Base-by-base conservation (phyloP, 2,797 vertebrate species). In the Urosaurus nigricauda region DNA sequence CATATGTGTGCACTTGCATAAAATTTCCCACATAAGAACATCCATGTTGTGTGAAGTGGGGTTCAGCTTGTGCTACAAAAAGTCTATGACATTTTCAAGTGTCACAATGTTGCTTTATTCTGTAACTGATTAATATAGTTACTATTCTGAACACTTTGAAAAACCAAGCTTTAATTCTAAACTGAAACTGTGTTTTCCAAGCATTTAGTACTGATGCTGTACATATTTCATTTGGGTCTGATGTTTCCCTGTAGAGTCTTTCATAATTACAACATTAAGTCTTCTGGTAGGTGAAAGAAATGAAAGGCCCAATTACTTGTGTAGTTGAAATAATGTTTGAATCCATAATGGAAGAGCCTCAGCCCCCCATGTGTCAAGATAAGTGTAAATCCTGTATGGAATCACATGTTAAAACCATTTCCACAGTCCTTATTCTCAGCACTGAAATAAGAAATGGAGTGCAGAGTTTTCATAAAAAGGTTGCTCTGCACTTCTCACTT, bases 341-440 rank as follows among this genome's bases (percentile, higher is more conserved):
- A 80, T 58, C 79, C n/a, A 21, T n/a, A 35, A 21, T 60, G n/a
- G 78, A 79, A 14, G 11, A 80, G 79, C 19, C 32, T 53, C 75
- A 78, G 75, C 16, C 35, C 40, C 24, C 37, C 3, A 47, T 84
- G 43, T 53, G 17, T 58, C 53, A 80, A 56, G 19, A 37, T n/a
- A 80, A 56, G 9, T 9, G 43, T 35, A 80, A 80, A 58, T 58
- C 14, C 79, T 60, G 32, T 58, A 12, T 60, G n/a, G 13, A 58
- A 51, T 80, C 37, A 80, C 21, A n/a, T 80, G 79, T n/a, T 80
- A 80, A 80, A 80, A 60, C 19, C 53, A 80, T 80, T 80, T 80
- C 53, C n/a, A 80, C 53, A 60, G 19, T 7, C n/a, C 29, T 53
- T 24, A 51, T 79, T 51, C 43, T 80, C 19, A 37, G 6, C 21